These are phyloP conservation scores for Bombus vancouverensis DNA, from an alignment of 1,140 invertebrate species.

Conservation along the genomic window DNA sequence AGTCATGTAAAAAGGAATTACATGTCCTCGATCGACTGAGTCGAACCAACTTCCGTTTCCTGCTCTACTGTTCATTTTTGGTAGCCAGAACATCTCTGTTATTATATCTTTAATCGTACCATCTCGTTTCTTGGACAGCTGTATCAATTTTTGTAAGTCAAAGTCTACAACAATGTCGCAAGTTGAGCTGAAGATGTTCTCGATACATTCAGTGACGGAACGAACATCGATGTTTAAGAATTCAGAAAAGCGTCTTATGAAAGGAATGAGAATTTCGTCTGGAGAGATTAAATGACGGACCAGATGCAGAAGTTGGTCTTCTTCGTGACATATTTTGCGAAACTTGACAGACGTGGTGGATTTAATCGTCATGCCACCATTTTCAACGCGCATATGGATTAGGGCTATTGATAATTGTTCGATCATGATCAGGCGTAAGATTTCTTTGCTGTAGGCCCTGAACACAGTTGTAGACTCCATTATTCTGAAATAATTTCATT, in stretches of 20 bases:
- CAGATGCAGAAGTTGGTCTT: fast-evolving
- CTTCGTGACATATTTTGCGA: not conserved
- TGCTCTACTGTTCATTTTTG: not conserved
- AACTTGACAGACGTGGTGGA: not conserved
- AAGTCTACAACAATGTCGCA: not conserved
- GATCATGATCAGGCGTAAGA: not conserved
- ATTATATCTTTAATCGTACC: not conserved
- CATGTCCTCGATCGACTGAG: not conserved
- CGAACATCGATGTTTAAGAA: not conserved
- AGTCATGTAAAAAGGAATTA: not conserved
- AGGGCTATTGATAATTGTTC: not conserved
- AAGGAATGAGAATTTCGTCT: not conserved
- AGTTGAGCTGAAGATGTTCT: not conserved
- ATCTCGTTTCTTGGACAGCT: not conserved
- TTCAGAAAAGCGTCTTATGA: not conserved
- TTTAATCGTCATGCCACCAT: no score
- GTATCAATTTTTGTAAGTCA: not conserved
- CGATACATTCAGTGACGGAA: not conserved
- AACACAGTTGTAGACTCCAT: not conserved
- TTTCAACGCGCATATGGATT: not conserved
- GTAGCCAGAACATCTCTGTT: not conserved
- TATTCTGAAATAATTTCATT: not conserved
- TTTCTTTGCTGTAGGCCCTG: not conserved
- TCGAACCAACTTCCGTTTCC: not conserved
- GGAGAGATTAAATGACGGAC: not conserved